These are phyloP conservation scores for Anthopleura xanthogrammica DNA, from an alignment of 92 coral and sea anemone genomes.

Conservation along the genomic window DNA sequence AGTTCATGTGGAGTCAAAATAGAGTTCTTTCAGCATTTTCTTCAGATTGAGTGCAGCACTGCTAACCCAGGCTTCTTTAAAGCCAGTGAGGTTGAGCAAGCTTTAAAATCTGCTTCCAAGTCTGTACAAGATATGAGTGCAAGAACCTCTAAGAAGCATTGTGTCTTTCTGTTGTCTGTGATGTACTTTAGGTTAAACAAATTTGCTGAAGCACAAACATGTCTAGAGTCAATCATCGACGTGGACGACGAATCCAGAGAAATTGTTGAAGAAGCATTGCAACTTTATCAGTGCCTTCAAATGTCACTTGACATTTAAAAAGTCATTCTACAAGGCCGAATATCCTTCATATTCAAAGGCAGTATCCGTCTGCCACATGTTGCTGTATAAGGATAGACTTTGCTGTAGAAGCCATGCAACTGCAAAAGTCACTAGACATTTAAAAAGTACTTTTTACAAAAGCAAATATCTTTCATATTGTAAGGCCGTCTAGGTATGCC, in stretches of 20 bases:
- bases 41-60: slow-evolving; percentile 20
- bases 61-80: slow-evolving; percentile 26
- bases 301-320: background rate
- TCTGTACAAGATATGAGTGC: background rate
- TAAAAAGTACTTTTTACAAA: background rate
- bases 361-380: too few species aligned
- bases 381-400: background rate
- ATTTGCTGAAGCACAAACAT: slow-evolving; percentile 16
- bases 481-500: too few species aligned
- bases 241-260: slow-evolving; percentile 16
- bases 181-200: slow-evolving; percentile 10
- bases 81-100: slow-evolving; percentile 16
- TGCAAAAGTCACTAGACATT: background rate
- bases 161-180: slow-evolving; percentile 14
- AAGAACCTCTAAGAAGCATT: slow-evolving; percentile 1
- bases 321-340: too few species aligned
- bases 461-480: too few species aligned
- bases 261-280: slow-evolving; percentile 10
- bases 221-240: slow-evolving; percentile 2
- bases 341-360: too few species aligned
- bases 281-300: slow-evolving; percentile 17
- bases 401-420: slow-evolving; percentile 6
- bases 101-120: slow-evolving; percentile 16
- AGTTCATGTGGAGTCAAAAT: slow-evolving; percentile 16
- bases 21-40: slow-evolving; percentile 14